These are phyloP conservation scores for Trichonephila inaurata DNA, from an alignment of 1,140 invertebrate genomes.

Conservation along the genomic window DNA sequence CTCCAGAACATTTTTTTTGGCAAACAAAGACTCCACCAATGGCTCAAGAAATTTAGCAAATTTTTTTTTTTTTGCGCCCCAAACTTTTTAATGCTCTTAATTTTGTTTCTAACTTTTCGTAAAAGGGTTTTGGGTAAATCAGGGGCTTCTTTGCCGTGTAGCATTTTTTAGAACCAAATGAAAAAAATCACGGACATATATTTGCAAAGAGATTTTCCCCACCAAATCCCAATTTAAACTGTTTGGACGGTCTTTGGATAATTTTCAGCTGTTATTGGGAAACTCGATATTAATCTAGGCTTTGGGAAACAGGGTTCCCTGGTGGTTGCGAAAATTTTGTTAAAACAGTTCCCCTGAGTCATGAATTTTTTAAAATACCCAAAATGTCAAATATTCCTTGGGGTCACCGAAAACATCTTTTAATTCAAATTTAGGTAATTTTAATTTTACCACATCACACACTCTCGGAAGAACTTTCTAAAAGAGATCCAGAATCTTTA, in stretches of 20 bases:
- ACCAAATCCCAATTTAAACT: neutral
- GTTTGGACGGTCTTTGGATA: neutral
- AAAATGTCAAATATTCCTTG: too few relatives aligned
- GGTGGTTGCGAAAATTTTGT: slow-evolving; percentile 40
- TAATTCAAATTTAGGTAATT: too few relatives aligned
- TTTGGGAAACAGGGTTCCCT: neutral
- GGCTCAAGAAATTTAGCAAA: neutral
- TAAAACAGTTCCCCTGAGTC: too few relatives aligned
- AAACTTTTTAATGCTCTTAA: slow-evolving; percentile 52
- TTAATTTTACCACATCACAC: too few relatives aligned
- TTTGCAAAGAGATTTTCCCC: neutral
- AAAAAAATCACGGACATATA: slow-evolving; percentile 23
- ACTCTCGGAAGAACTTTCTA: too few relatives aligned
- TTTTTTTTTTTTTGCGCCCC: neutral
- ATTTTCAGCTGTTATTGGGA: too few relatives aligned
- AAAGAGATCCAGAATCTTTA: too few relatives aligned
- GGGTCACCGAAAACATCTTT: too few relatives aligned
- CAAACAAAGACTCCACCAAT: neutral
- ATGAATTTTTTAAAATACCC: too few relatives aligned
- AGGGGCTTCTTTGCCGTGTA: neutral
- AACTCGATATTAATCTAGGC: too few relatives aligned
- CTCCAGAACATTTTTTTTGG: slow-evolving; percentile 38
- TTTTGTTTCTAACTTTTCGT: neutral
- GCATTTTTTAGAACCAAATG: neutral
- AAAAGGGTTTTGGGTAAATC: neutral